phyloP scores from a whole-genome alignment of 2,113 vertebrate species.

The Chascanopsetta lugubris region DNA sequence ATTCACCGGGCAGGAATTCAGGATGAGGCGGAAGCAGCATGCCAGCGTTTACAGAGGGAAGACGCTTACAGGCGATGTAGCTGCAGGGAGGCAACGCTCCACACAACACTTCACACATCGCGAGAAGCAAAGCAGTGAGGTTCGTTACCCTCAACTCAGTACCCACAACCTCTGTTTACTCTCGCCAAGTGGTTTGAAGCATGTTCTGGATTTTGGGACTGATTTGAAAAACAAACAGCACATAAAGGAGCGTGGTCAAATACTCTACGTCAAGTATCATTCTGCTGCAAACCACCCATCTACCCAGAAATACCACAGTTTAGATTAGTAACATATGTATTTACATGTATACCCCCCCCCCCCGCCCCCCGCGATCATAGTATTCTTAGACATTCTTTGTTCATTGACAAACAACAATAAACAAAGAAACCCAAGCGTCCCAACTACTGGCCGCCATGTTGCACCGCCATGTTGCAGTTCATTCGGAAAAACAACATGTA shows the following conservation, averaged over 20 bases:
- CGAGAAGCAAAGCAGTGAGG: constrained; percentile 30
- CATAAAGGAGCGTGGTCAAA: background rate
- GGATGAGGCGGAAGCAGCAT: constrained; percentile 41
- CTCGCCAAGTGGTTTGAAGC: constrained; percentile 5
- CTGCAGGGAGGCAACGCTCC: constrained; percentile 44
- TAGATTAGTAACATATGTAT: too few species aligned
- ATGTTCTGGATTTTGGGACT: background rate
- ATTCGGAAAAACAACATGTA: too few species aligned
- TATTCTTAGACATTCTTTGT: too few species aligned
- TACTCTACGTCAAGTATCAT: background rate
- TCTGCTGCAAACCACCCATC: background rate
- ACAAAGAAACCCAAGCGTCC: too few species aligned
- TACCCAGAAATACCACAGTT: too few species aligned
- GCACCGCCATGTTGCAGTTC: too few species aligned
- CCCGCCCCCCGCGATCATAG: too few species aligned
- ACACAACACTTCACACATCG: constrained; percentile 62
- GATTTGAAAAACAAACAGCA: background rate
- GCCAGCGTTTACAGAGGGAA: constrained; percentile 32
- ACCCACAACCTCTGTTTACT: background rate
- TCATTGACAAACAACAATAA: too few species aligned
- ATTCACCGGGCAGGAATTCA: constrained; percentile 37
- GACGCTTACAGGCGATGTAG: constrained; percentile 20
- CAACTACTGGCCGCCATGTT: too few species aligned
- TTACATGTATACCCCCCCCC: too few species aligned
- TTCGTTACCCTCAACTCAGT: constrained; percentile 38